phyloP scores from a whole-genome alignment of 2,888 invertebrate genomes.

The Petrolisthes cinctipes region DNA sequence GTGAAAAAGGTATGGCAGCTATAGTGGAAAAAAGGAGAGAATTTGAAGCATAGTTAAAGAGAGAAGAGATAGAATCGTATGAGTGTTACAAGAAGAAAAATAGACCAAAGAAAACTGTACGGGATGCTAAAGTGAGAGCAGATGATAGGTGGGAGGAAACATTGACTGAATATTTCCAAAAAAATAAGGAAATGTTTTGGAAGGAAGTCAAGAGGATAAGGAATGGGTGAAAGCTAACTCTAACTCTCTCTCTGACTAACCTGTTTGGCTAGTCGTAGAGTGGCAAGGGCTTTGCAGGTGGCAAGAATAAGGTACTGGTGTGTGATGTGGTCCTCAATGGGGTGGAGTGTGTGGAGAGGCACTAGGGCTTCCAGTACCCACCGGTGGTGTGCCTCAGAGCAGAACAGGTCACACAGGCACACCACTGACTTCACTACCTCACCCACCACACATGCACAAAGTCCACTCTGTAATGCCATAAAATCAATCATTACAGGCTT shows the following conservation, averaged over 20 bases:
- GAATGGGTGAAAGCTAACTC: not conserved
- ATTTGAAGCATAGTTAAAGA: no score
- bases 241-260: slow-evolving; percentile 1
- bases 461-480: slow-evolving; percentile 45
- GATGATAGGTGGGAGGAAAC: not conserved
- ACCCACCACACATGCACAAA: slow-evolving; percentile 60
- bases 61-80: no score
- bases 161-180: not conserved
- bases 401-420: slow-evolving; percentile 75
- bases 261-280: slow-evolving; percentile 73
- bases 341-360: slow-evolving; percentile 76
- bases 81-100: not conserved
- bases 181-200: not conserved
- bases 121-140: no score
- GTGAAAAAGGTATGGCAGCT: no score
- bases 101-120: not conserved
- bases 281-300: slow-evolving; percentile 78
- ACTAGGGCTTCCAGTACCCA: slow-evolving; percentile 83
- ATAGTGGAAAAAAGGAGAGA: no score
- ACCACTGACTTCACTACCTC: slow-evolving; percentile 61
- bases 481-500: no score
- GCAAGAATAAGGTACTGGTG: slow-evolving; percentile 80
- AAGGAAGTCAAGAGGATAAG: no score
- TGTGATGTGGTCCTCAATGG: slow-evolving; percentile 82
- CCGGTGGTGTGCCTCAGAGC: slow-evolving; percentile 81